phyloP scores from a whole-genome alignment of 2,113 vertebrate species.

The Misgurnus mizolepis region DNA sequence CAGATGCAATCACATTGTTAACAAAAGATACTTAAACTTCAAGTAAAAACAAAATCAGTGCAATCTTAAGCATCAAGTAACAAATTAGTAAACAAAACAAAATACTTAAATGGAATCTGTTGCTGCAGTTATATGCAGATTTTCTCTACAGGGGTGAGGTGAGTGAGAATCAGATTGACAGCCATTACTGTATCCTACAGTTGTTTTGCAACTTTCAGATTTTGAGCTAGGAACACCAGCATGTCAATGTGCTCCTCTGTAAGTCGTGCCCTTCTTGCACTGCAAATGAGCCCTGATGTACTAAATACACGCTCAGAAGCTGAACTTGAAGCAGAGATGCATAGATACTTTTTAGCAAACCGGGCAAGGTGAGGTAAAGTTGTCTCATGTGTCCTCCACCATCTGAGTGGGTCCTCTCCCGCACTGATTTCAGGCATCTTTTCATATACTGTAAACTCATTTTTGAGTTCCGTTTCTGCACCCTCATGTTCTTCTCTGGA shows the following conservation, averaged over 20 bases:
- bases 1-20: no score
- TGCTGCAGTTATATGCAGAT: background rate
- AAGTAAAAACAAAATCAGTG: conserved; percentile 8
- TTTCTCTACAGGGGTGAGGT: background rate
- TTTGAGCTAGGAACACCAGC: conserved; percentile 29
- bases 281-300: background rate
- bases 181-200: background rate
- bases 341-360: background rate
- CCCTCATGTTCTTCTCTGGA: background rate
- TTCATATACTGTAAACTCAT: background rate
- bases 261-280: conserved; percentile 18
- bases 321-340: no score
- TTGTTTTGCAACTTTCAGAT: background rate
- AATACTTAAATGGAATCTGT: background rate
- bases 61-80: conserved; percentile 9
- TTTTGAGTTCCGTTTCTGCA: background rate
- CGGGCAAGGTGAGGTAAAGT: background rate
- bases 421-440: background rate
- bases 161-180: background rate
- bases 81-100: background rate
- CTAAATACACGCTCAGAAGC: no score
- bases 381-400: background rate
- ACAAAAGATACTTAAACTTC: background rate
- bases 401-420: background rate
- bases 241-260: conserved; percentile 23